Evolutionary conservation across 2,113 vertebrate species (phyloP), one percentile per base, ranked within the genome.

Genomic region (Colius striatus): DNA sequence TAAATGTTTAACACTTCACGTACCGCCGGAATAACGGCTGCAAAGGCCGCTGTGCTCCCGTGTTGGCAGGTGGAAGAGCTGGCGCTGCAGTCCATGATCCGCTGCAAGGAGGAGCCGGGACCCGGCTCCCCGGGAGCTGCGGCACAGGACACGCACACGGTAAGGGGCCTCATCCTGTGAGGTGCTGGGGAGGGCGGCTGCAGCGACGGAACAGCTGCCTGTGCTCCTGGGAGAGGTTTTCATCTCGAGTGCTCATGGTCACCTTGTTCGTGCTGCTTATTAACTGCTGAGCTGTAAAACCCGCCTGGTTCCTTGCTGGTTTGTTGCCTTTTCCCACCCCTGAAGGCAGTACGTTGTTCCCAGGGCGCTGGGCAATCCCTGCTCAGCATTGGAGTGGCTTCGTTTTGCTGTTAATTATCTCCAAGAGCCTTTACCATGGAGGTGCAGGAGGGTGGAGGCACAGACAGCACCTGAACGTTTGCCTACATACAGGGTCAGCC

Each of bases 21-120:
- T 41, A 29, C 13, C 26, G 32, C 3, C 13, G 29, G 11, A 55
- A 4, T 13, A 26, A 11, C 7, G 4, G 22, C 45, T 15, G 32
- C 45, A 29, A 1, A 6, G 47, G 41, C 29, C 5, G 4, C 19
- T 11, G 38, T 25, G 32, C 47, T 68, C 61, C 57, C 48, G 34
- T 10, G 47, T 70, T 54, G 27, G 43, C 93, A 98, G 98, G 97
- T 98, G 94, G 98, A 98, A 60, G 98, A 98, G 88, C 60, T 98
- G 91, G 98, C 98, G 5, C 97, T 98, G n/a, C 98, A 97, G 38
- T 98, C 98, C 11, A 96, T 98, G 96, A 98, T 98, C 88, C 94
- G 58, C 19, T 88, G 96, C 36, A 5, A 94, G 11, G 97, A 94
- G 88, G 96, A 94, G 53, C 68, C 68, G 16, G 73, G 32, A 5